Percentiles rank a stretch among this genome's conserved stretches.
Conservation (phyloP, 2,113 vertebrate species). For the Actenoides hombroni region DNA sequence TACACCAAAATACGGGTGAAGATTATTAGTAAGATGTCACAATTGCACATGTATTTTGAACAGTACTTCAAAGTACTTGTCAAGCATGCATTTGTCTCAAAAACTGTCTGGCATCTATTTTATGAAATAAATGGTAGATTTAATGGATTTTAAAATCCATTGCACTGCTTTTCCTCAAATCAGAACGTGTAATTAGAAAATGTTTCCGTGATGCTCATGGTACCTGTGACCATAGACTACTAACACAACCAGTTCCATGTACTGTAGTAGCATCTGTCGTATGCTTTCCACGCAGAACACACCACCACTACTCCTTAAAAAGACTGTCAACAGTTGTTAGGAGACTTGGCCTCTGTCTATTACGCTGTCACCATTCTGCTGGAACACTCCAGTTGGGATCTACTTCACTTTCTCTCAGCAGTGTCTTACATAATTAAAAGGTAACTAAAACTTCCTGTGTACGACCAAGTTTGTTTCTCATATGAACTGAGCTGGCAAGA, state of each 20-base stretch:
- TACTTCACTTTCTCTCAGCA: background rate
- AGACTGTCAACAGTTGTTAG: background rate
- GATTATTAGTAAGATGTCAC: background rate
- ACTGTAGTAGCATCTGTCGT: background rate
- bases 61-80: background rate
- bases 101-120: background rate
- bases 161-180: background rate
- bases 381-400: background rate
- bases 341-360: background rate
- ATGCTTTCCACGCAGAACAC: background rate
- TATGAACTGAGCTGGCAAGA: background rate
- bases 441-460: background rate
- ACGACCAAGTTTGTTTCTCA: background rate
- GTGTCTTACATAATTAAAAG: background rate
- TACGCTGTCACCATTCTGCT: background rate
- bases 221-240: background rate
- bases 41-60: background rate
- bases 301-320: background rate
- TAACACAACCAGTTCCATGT: background rate
- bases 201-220: accelerated
- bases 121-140: background rate
- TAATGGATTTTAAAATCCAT: background rate
- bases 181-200: background rate
- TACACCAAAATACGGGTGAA: background rate
- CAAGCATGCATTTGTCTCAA: background rate